Percentiles rank a stretch among this genome's conserved stretches.
Conservation (phyloP, 2,888 invertebrate species). For the Hirtodrosophila alboralis region DNA sequence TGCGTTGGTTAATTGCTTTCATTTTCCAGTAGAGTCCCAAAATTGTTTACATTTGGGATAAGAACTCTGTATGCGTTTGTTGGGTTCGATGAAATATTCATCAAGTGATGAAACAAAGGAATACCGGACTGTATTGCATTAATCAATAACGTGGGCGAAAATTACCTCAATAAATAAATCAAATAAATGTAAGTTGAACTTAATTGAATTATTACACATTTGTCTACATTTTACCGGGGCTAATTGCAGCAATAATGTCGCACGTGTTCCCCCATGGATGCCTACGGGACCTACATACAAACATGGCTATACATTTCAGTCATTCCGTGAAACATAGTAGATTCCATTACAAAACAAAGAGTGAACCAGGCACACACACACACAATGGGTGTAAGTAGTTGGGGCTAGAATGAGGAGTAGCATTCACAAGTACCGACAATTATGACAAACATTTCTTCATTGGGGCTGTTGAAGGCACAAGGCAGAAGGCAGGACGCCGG, state of each 20-base stretch:
- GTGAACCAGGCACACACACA: constrained; percentile 14
- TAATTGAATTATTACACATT: constrained; percentile 79
- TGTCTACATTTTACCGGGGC: constrained; percentile 66
- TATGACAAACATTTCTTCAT: constrained; percentile 72
- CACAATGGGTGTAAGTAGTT: neutral
- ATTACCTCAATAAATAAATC: constrained; percentile 69
- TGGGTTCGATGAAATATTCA: no score
- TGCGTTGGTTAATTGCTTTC: neutral
- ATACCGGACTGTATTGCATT: constrained; percentile 12
- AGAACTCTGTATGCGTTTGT: no score
- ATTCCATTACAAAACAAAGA: constrained; percentile 52
- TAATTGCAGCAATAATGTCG: constrained; percentile 77
- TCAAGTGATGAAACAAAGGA: constrained; percentile 2
- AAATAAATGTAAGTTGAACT: constrained; percentile 73
- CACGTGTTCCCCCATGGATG: constrained; percentile 59
- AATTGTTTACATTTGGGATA: no score
- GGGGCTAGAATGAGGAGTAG: neutral
- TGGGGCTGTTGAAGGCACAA: constrained; percentile 18
- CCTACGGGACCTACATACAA: constrained; percentile 22
- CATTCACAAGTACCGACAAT: constrained; percentile 72
- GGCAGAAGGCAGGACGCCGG: constrained; percentile 23
- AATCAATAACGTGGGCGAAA: constrained; percentile 31
- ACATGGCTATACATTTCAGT: constrained; percentile 42
- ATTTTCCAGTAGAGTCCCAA: neutral
- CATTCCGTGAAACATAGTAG: constrained; percentile 45